A percentile compares a stretch with the other conserved stretches of the same genome.
Evolutionary conservation across 2,797 vertebrate genomes (phyloP).

Genomic region (Bucorvus abyssinicus): DNA sequence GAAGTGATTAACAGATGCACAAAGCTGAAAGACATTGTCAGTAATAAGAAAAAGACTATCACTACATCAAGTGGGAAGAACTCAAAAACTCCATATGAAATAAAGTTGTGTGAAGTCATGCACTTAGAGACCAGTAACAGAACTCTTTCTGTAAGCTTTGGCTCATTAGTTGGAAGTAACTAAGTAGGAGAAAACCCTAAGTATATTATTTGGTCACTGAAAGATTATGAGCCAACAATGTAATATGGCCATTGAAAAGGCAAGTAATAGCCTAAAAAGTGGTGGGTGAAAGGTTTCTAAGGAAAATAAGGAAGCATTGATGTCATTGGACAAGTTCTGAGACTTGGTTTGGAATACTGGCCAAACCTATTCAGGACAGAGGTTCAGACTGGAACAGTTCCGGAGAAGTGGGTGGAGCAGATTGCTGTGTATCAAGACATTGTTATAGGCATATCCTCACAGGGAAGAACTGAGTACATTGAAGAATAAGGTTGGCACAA

Average conservation of each 20-base stretch:
- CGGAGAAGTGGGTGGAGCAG: neutral
- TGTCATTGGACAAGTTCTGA: neutral
- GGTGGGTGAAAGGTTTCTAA: neutral
- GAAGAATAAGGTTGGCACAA: neutral
- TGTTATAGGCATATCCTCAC: neutral
- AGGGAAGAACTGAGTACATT: neutral
- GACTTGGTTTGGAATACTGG: neutral
- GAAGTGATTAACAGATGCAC: constrained; percentile 19
- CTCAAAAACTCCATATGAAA: neutral
- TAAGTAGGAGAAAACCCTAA: neutral
- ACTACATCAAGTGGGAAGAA: neutral
- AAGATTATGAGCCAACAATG: neutral
- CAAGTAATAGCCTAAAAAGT: neutral
- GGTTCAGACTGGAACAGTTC: neutral
- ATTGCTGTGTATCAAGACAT: neutral
- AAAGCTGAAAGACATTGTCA: neutral
- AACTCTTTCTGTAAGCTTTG: neutral
- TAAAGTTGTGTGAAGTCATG: neutral
- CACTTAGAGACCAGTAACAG: neutral
- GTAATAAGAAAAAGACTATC: neutral
- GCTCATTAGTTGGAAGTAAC: neutral
- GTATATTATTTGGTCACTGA: neutral
- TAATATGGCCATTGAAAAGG: neutral
- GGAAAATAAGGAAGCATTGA: neutral
- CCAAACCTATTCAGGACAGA: neutral